Conservation (phyloP, 1,140 invertebrate species). For the Zaprionus africanus region DNA sequence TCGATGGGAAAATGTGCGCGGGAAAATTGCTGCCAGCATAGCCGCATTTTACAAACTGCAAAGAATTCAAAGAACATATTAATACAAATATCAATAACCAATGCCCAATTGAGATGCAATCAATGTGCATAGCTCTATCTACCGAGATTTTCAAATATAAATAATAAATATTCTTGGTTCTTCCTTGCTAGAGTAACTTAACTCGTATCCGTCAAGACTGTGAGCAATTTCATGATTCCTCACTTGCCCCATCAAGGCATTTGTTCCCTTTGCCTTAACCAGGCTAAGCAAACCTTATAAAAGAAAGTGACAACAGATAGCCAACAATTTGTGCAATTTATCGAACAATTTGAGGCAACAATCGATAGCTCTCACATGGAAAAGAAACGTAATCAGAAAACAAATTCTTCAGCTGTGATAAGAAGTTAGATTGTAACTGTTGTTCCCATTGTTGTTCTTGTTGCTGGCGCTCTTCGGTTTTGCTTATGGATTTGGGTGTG, state of each 20-base stretch:
- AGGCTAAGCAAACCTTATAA: background rate
- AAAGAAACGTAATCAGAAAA: conserved; percentile 56
- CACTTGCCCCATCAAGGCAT: background rate
- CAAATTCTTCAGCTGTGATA: conserved; percentile 66
- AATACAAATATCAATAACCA: conserved; percentile 12
- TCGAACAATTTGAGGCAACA: conserved; percentile 20
- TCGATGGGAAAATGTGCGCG: conserved; percentile 98
- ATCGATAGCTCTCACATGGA: conserved; percentile 41
- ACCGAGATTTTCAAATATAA: too few species aligned
- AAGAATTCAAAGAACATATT: conserved; percentile 75
- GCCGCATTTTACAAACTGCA: conserved; percentile 99
- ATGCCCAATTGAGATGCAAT: background rate
- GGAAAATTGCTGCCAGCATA: conserved; percentile 99
- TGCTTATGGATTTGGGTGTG: conserved; percentile 22
- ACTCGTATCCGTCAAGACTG: background rate
- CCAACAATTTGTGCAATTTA: background rate
- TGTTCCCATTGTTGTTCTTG: background rate
- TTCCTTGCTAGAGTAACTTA: background rate
- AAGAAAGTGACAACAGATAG: background rate
- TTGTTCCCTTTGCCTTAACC: background rate
- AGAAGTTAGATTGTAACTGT: conserved; percentile 58
- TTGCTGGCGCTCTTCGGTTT: conserved; percentile 26
- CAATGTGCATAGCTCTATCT: background rate
- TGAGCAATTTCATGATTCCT: background rate
- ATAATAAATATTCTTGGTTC: too few species aligned